Evolutionary conservation across 2,113 vertebrate species (phyloP).

Genomic region (Megaleporinus macrocephalus): DNA sequence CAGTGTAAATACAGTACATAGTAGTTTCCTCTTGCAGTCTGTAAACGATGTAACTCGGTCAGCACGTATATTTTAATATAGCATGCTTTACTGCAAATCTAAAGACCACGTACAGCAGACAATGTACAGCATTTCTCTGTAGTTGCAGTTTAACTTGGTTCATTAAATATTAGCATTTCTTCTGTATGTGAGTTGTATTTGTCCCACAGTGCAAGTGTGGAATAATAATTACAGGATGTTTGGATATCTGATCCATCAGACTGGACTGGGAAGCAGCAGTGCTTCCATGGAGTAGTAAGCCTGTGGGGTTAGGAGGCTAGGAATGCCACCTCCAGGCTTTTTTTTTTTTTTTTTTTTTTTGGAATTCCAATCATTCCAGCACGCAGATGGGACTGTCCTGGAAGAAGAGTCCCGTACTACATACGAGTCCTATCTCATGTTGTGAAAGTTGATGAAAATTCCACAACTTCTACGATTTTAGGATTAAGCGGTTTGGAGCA

Average conservation of each 20-base stretch:
- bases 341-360: conserved; percentile 48
- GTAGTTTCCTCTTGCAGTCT: not conserved
- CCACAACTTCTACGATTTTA: not conserved
- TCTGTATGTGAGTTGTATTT: conserved; percentile 25
- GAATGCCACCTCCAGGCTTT: conserved; percentile 54
- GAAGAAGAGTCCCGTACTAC: conserved; percentile 64
- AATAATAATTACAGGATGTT: conserved; percentile 38
- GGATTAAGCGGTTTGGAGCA: not conserved
- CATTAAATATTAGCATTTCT: not conserved
- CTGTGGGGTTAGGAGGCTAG: conserved; percentile 43
- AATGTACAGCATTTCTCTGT: too few relatives aligned
- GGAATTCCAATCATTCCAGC: conserved; percentile 65
- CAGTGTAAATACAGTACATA: not conserved
- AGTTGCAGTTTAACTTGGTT: too few relatives aligned
- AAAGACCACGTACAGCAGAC: not conserved
- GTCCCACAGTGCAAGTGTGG: conserved; percentile 30
- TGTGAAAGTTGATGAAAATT: not conserved
- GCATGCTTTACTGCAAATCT: not conserved
- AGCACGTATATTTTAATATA: not conserved
- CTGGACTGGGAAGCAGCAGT: conserved; percentile 55
- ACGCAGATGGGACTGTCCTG: conserved; percentile 52
- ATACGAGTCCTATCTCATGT: conserved; percentile 29
- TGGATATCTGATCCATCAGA: not conserved
- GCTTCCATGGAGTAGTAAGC: conserved; percentile 47
- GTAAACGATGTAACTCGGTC: not conserved